Conservation (phyloP, 2,888 invertebrate genomes). For the Agriopis leucophaearia region DNA sequence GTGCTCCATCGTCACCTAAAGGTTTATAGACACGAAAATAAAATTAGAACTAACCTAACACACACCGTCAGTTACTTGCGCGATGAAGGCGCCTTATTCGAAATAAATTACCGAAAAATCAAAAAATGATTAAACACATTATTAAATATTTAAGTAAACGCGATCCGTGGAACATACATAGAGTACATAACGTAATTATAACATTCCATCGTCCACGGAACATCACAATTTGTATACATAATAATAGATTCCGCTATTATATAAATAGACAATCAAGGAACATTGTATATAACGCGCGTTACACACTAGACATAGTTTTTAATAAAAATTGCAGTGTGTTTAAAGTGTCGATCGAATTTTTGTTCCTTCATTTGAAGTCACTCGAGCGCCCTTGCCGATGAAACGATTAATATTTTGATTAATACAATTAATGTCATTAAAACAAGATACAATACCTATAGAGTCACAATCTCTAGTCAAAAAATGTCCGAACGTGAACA, state of each 20-base stretch:
- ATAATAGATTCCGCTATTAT: constrained; percentile 47
- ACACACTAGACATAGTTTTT: constrained; percentile 81
- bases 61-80: constrained; percentile 51
- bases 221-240: constrained; percentile 53
- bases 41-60: constrained; percentile 48
- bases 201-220: constrained; percentile 12
- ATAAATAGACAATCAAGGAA: constrained; percentile 36
- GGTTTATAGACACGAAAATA: constrained; percentile 47
- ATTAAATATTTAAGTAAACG: constrained; percentile 47
- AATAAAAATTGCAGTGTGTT: constrained; percentile 77
- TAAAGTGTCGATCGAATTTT: constrained; percentile 54
- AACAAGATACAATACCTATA: too few relatives aligned
- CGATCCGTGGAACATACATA: constrained; percentile 34
- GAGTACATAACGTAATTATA: constrained; percentile 18
- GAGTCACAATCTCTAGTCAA: too few relatives aligned
- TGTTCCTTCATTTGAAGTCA: constrained; percentile 53
- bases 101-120: constrained; percentile 58
- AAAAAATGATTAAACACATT: constrained; percentile 56
- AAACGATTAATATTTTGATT: constrained; percentile 8
- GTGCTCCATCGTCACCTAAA: constrained; percentile 47
- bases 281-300: constrained; percentile 46
- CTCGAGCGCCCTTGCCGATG: constrained; percentile 60
- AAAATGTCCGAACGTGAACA: too few relatives aligned
- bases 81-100: constrained; percentile 43
- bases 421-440: constrained; percentile 41